Evolutionary conservation across 2,113 vertebrate species (phyloP).

Genomic region (Sclerurus mexicanus): DNA sequence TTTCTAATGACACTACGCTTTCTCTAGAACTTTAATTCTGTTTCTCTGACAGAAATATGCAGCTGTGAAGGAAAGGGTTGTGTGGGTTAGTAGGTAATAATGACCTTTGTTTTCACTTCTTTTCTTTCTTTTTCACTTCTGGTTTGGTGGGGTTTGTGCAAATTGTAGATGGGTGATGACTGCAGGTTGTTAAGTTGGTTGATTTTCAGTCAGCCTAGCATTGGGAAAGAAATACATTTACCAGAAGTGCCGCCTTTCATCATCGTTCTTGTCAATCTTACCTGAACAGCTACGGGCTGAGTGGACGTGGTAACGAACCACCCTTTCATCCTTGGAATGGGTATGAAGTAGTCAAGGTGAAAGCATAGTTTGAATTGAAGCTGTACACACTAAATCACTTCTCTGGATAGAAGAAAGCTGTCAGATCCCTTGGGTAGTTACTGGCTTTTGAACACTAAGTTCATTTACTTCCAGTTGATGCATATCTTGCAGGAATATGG

Average conservation of each 20-base stretch:
- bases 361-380: not conserved
- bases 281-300: not conserved
- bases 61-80: not conserved
- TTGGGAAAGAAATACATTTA: not conserved
- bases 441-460: constrained; percentile 6
- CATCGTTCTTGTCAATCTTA: not conserved
- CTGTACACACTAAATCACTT: not conserved
- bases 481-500: constrained; percentile 16
- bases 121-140: not conserved
- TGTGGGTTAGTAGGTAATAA: not conserved
- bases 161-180: not conserved
- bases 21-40: not conserved
- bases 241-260: not conserved
- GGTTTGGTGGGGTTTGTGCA: not conserved
- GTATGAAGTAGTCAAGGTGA: not conserved
- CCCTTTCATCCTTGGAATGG: not conserved
- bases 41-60: constrained; percentile 5
- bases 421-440: constrained; percentile 1
- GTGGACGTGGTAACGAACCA: not conserved
- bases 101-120: not conserved
- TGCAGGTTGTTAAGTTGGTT: not conserved
- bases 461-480: constrained; percentile 24
- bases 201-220: not conserved
- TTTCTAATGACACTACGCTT: not conserved
- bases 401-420: not conserved